Evolutionary conservation across 2,888 invertebrate species (phyloP).

Genomic region (Andricus quercusramuli): DNA sequence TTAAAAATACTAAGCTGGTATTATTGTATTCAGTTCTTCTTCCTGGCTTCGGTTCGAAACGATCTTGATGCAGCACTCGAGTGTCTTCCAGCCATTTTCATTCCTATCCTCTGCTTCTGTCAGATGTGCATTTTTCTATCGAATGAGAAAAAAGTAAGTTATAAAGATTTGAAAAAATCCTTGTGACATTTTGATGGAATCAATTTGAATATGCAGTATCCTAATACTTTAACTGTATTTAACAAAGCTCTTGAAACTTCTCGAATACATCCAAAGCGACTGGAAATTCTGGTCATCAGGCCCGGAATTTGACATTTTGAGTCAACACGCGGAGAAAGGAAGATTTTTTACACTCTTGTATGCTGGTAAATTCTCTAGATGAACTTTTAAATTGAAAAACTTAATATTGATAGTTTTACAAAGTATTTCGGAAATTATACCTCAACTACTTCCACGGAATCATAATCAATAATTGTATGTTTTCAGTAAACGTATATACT

Average conservation of each 20-base stretch:
- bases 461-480: not conserved
- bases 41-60: not conserved
- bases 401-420: too few species aligned
- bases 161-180: not conserved
- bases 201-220: not conserved
- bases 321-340: not conserved
- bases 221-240: not conserved
- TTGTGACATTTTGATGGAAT: not conserved
- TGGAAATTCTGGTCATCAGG: slow-evolving; percentile 10
- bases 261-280: not conserved
- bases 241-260: not conserved
- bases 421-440: not conserved
- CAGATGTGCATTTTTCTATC: not conserved
- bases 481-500: slow-evolving; percentile 2
- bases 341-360: not conserved
- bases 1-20: not conserved
- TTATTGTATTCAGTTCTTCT: slow-evolving; percentile 12
- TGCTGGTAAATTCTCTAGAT: not conserved
- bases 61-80: not conserved
- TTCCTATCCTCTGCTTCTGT: not conserved
- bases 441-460: not conserved
- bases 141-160: not conserved
- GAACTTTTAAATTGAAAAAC: too few species aligned
- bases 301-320: not conserved
- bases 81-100: not conserved